Base-by-base conservation (phyloP, 2,888 invertebrate genomes). In the Tachina fera region DNA sequence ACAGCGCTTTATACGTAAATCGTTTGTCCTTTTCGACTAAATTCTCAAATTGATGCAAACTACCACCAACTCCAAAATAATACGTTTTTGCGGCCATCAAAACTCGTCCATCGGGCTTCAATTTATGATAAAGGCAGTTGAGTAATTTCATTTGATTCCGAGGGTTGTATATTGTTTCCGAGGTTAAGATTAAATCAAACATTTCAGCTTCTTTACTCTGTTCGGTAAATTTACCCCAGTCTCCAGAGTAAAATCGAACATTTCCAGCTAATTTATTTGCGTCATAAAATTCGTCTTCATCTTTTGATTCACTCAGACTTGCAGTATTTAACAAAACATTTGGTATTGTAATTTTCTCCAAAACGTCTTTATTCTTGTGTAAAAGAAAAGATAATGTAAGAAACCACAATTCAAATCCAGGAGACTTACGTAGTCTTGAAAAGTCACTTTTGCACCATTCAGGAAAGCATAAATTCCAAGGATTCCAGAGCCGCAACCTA, bases 41-140 rank as follows among this genome's bases (percentile, higher is more conserved):
- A 61, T 94, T 91, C 91, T 96, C 95, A 94, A 98, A 99, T 88
- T 96, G 95, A 87, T 95, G 93, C 56, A 96, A 94, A 13, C 97
- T 96, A 71, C 99, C 99, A 13, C 98, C 98, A 31, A 98, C 97
- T 87, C 99, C 99, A 94, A 99, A 99, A 92, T 99, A 99, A 92
- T 96, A 95, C 14, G 95, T 95, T 94, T 99, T 99, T 4, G 97
- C 98, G 74, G 98, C 98, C 78, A 99, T 92, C 91, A 95, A 96
- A 87, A 94, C 93, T 61, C 91, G 90, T 56, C 97, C 98, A 87
- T 94, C 95, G 0, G 83, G 14, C 88, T 94, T 95, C 0, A 92
- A 71, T 88, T 94, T 94, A 60, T 93, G 92, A 89, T 94, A 93
- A 89, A 98, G 96, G 31, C 97, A 92, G 60, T 94, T 90, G 75